Evolutionary conservation across 1,140 invertebrate genomes (phyloP), one percentile per base, ranked within the genome.

Genomic region (Hormaphis cornu): DNA sequence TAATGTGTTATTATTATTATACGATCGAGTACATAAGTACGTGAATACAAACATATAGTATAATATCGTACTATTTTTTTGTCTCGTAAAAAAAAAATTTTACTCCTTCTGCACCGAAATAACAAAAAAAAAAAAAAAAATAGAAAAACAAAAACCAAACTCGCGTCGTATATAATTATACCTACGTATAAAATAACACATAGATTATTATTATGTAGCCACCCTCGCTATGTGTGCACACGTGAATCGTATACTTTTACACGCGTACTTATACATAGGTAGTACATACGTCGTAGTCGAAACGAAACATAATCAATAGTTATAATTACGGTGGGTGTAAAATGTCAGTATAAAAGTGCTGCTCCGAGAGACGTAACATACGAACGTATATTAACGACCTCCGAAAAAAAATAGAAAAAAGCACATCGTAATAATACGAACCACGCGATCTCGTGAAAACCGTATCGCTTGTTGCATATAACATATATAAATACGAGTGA

Each of bases 291-390:
- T 33, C 52, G 52, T 33, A 54, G 52, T 54, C 52, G 35, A 30
- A 18, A 54, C n/a, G 52, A 54, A 54, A n/a, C n/a, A n/a, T 54
- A 54, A 54, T 54, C 52, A 54, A 54, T 54, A 54, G 30, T 54
- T n/a, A n/a, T n/a, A 54, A 54, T 54, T 54, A 54, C 52, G 52
- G 52, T 54, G 52, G 52, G 52, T 54, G 52, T 54, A 54, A 54
- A 54, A 54, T 33, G 20, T 33, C 52, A 20, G 52, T 54, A 35
- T 20, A 54, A n/a, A n/a, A n/a, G n/a, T n/a, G 30, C 10, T 35
- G 30, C 52, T 54, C 28, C 52, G 18, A 30, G 30, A 18, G 52
- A 16, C 30, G 28, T 26, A 10, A 18, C 14, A 10, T 5, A 26
- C 9, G n/a, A n/a, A 52, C n/a, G 33, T 24, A 58, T 6, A 37